Percentiles rank a stretch among this genome's conserved stretches.
These are phyloP conservation scores for Mya arenaria DNA, from an alignment of 1,140 invertebrate species.

Conservation along the genomic window DNA sequence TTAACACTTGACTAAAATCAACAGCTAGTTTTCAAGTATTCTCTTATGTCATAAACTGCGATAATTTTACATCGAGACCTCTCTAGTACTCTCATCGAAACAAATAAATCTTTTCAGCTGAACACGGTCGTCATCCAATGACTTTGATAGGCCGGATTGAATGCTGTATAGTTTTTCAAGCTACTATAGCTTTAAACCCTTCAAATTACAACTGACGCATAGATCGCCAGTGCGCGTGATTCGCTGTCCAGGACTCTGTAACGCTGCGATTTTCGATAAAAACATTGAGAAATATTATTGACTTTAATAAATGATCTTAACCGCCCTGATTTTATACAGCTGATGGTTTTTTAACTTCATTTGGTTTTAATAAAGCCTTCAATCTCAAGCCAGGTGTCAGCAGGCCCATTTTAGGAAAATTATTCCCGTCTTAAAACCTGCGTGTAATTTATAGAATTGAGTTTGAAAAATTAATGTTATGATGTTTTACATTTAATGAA, in stretches of 20 bases:
- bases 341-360: neutral
- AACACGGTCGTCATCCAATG: too few species aligned
- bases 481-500: slow-evolving; percentile 8
- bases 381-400: slow-evolving; percentile 32
- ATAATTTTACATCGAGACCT: too few species aligned
- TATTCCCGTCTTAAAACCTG: slow-evolving; percentile 14
- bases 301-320: slow-evolving; percentile 38
- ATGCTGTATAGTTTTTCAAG: too few species aligned
- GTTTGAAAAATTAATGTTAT: neutral
- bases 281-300: slow-evolving; percentile 49
- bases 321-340: neutral
- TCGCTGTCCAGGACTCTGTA: neutral
- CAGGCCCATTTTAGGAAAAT: slow-evolving; percentile 4
- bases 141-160: too few species aligned
- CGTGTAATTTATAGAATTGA: slow-evolving; percentile 44
- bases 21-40: too few species aligned
- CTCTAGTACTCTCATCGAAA: too few species aligned
- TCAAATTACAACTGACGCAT: too few species aligned
- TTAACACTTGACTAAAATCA: too few species aligned
- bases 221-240: too few species aligned
- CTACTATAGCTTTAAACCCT: too few species aligned
- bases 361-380: slow-evolving; percentile 8
- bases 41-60: too few species aligned
- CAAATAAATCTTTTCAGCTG: too few species aligned
- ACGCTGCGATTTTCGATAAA: neutral